phyloP scores from a whole-genome alignment of 1,140 invertebrate genomes.

The Drosophila obscura region DNA sequence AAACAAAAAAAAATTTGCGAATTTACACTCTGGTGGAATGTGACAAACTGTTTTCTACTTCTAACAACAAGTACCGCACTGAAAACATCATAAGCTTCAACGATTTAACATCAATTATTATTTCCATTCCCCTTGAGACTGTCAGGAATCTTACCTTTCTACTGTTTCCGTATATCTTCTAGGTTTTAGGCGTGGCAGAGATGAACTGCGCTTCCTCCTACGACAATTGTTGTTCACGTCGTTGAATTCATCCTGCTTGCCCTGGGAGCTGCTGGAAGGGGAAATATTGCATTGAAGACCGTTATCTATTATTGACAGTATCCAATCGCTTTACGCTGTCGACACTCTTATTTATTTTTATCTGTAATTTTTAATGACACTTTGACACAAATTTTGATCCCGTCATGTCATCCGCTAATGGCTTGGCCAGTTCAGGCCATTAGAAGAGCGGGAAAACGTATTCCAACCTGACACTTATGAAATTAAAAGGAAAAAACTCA shows the following conservation, averaged over 20 bases:
- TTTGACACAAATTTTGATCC: conserved; percentile 1
- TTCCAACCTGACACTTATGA: conserved; percentile 19
- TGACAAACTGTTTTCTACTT: too few species aligned
- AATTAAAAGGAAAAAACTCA: conserved; percentile 21
- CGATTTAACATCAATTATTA: too few species aligned
- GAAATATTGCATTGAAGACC: conserved; percentile 35
- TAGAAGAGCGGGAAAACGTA: neutral
- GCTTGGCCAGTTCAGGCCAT: conserved; percentile 9
- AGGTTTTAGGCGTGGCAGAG: conserved; percentile 19
- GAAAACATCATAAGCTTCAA: too few species aligned
- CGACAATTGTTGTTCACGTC: neutral
- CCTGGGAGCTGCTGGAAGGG: conserved; percentile 12
- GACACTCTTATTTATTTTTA: conserved; percentile 39
- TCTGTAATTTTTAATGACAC: conserved; percentile 34
- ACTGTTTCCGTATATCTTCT: neutral
- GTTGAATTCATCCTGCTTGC: neutral
- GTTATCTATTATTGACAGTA: conserved; percentile 42
- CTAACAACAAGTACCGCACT: too few species aligned
- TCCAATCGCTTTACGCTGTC: conserved; percentile 35
- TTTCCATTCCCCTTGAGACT: too few species aligned
- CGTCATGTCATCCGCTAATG: conserved; percentile 36
- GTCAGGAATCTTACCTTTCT: too few species aligned
- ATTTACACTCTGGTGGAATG: too few species aligned
- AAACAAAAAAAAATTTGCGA: too few species aligned
- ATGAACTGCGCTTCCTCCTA: conserved; percentile 11